Base-by-base conservation (phyloP, 2,113 vertebrate species). In the Rhombomys opimus region DNA sequence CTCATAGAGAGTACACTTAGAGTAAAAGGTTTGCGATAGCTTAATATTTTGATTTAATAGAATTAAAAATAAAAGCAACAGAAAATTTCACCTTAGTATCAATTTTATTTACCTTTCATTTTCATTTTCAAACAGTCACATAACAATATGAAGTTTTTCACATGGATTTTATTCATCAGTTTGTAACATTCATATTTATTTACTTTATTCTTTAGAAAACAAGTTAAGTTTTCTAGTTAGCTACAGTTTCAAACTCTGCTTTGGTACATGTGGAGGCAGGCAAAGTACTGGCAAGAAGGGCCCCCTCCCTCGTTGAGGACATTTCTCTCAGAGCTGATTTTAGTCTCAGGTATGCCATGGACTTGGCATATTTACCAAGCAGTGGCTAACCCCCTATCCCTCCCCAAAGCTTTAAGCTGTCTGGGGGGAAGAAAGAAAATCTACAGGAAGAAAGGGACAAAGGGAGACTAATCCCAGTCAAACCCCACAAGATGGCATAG, bases 401-500 rank as follows among this genome's bases (percentile, higher is more conserved):
- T 90, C 35, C 27, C 18, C 11, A 77, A 27, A 68, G 41, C 65
- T 96, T 93, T 63, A 89, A 95, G 68, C 94, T 89, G 63, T 54
- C 65, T 91, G 35, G 20, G 93, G 95, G 84, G 95, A 96, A 97
- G 94, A 91, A 91, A 89, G 25, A 92, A 91, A 88, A 96, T 50
- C 94, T 68, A 87, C 96, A 97, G 95, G 91, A 97, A 97, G 78
- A 85, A 7, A 12, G 30, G 63, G 80, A 97, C 96, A 97, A 97
- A 95, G 89, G 88, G 80, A 94, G 50, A 35, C 73, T 96, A 97
- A 97, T 97, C 97, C 87, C 80, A 96, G 89, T 96, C 96, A 97
- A 97, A 97, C 97, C 94, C 46, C 84, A 94, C 84, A 97, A 96
- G 96, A 97, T 86, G 96, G 38, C 35, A 61, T 18, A 63, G 85